These are phyloP conservation scores for Mesorhabditis spiculigera DNA, from an alignment of 2,888 invertebrate species.

Conservation along the genomic window DNA sequence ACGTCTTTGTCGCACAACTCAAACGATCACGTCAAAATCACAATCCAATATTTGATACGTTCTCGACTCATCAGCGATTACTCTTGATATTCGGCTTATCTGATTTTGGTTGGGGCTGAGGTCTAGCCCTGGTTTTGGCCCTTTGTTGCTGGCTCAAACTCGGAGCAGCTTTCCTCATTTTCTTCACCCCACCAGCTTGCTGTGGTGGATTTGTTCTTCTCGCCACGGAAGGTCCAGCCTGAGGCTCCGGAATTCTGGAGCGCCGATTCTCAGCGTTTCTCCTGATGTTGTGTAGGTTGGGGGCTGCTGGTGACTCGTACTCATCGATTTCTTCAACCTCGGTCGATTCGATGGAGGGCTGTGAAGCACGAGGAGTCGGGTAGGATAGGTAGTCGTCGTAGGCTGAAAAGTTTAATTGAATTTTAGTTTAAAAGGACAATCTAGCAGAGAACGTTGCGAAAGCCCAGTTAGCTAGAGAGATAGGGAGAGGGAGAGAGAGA, in stretches of 20 bases:
- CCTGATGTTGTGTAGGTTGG: neutral
- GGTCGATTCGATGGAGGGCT: neutral
- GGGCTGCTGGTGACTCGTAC: neutral
- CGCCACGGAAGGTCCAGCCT: slow-evolving; percentile 3
- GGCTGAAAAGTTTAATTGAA: neutral
- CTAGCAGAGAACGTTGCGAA: too few relatives aligned
- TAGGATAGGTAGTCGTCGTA: neutral
- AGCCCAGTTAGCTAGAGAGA: too few relatives aligned
- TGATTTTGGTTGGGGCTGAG: too few relatives aligned
- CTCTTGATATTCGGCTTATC: too few relatives aligned
- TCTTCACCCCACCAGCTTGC: too few relatives aligned
- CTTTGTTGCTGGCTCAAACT: neutral
- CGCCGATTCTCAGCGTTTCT: neutral
- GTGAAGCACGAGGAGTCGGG: neutral
- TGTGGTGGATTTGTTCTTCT: neutral
- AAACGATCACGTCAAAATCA: too few relatives aligned
- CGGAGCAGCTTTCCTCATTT: neutral
- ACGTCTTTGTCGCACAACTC: too few relatives aligned
- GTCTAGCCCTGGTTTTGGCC: too few relatives aligned
- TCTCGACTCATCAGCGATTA: too few relatives aligned
- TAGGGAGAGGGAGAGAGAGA: too few relatives aligned
- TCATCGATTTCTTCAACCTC: neutral
- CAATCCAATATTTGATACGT: too few relatives aligned
- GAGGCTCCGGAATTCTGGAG: neutral
- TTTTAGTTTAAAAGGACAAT: too few relatives aligned